phyloP scores from a whole-genome alignment of 2,888 invertebrate species.

The Agrenia bidenticulata region DNA sequence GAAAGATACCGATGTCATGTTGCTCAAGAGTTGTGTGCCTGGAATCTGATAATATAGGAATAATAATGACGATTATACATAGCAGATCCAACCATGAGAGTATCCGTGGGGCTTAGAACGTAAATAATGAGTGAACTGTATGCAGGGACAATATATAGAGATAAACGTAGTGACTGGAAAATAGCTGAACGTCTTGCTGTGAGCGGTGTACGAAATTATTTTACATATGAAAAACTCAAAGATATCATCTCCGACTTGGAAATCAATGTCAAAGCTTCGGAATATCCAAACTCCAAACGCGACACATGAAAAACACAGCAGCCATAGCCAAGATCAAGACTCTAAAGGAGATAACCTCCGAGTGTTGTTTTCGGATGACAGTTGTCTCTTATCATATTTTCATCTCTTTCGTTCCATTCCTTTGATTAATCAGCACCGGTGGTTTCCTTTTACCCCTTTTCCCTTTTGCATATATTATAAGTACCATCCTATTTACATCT shows the following conservation, averaged over 20 bases:
- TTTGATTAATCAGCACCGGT: conserved; percentile 49
- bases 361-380: conserved; percentile 45
- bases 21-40: not conserved
- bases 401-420: conserved; percentile 37
- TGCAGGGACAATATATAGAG: not conserved
- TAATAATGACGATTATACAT: not conserved
- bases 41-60: not conserved
- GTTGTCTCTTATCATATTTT: conserved; percentile 44
- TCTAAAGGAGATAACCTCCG: conserved; percentile 27
- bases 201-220: conserved; percentile 52
- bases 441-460: conserved; percentile 20
- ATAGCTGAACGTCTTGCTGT: conserved; percentile 30
- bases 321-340: not conserved
- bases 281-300: conserved; percentile 29
- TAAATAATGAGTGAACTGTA: conserved; percentile 6
- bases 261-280: conserved; percentile 51
- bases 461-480: conserved; percentile 10
- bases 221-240: conserved; percentile 50
- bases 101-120: not conserved
- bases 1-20: conserved; percentile 10
- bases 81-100: not conserved
- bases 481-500: not conserved
- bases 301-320: conserved; percentile 26
- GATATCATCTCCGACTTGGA: conserved; percentile 52
- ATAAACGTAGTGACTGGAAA: not conserved